Evolutionary conservation across 2,113 vertebrate species (phyloP).

Genomic region (Chaetops frenatus): DNA sequence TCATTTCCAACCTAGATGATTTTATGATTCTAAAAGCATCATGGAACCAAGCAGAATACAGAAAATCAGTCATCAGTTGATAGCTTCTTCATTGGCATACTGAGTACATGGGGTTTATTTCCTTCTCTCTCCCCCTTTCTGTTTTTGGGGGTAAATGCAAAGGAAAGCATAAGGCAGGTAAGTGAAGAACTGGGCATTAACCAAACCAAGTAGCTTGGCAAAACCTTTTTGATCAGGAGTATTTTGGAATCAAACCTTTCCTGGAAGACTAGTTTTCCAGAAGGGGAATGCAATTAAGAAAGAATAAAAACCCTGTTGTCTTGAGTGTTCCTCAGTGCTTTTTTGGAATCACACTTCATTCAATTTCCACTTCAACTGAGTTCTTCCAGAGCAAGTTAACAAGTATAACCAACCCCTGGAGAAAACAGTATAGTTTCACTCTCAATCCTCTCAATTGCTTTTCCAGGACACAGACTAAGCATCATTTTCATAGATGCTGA

Average conservation of each 20-base stretch:
- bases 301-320: background rate
- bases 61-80: background rate
- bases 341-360: background rate
- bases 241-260: background rate
- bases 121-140: rapidly evolving
- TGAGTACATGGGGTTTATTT: background rate
- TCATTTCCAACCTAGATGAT: background rate
- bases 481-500: background rate
- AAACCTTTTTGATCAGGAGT: background rate
- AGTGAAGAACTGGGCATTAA: background rate
- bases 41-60: background rate
- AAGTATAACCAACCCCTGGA: background rate
- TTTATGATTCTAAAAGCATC: background rate
- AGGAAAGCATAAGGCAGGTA: background rate
- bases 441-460: background rate
- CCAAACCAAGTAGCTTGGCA: background rate
- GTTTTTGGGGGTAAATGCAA: background rate
- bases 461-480: background rate
- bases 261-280: background rate
- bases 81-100: background rate
- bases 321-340: background rate
- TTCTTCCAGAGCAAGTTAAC: background rate
- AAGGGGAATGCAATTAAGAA: background rate
- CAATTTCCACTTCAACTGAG: background rate
- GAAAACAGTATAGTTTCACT: background rate